Percentiles rank a stretch among this genome's conserved stretches.
phyloP scores from a whole-genome alignment of 2,888 invertebrate species.

The Drosophila recens region DNA sequence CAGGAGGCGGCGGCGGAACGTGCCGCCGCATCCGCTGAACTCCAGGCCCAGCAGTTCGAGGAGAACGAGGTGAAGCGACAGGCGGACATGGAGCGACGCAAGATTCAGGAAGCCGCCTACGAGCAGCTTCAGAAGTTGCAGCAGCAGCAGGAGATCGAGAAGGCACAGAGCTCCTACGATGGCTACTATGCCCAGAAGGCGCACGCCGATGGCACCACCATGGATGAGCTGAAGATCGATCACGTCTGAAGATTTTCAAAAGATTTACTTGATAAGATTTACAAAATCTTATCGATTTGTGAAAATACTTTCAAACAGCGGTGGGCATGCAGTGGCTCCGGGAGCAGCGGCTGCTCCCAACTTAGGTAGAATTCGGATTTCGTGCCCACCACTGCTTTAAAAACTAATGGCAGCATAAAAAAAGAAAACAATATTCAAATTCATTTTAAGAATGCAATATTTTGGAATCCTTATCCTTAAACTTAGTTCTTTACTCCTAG shows the following conservation, averaged over 20 bases:
- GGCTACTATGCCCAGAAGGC: constrained; percentile 76
- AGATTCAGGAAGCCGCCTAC: constrained; percentile 80
- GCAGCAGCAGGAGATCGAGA: constrained; percentile 73
- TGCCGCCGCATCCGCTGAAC: constrained; percentile 79
- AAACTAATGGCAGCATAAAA: not conserved
- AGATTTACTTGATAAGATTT: constrained; percentile 36
- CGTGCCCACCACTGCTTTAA: too few species aligned
- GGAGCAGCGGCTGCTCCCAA: too few species aligned
- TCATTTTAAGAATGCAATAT: constrained; percentile 52
- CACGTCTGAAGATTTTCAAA: constrained; percentile 71
- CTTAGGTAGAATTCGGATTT: too few species aligned
- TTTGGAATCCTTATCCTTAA: constrained; percentile 39
- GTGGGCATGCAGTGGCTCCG: too few species aligned
- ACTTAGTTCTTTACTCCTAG: constrained; percentile 15
- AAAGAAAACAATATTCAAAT: not conserved
- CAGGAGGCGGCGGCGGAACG: constrained; percentile 76
- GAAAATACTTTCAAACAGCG: not conserved
- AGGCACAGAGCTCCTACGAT: constrained; percentile 72
- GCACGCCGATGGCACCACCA: constrained; percentile 52
- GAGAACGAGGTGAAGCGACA: constrained; percentile 77
- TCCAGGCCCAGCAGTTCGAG: constrained; percentile 79
- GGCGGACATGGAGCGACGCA: constrained; percentile 74
- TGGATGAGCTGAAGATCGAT: constrained; percentile 66
- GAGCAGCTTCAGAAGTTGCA: constrained; percentile 74
- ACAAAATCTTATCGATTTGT: constrained; percentile 32